Percentiles rank a stretch among this genome's conserved stretches.
Conservation (phyloP, 1,140 invertebrate species). For the Lasaia peninsularis region DNA sequence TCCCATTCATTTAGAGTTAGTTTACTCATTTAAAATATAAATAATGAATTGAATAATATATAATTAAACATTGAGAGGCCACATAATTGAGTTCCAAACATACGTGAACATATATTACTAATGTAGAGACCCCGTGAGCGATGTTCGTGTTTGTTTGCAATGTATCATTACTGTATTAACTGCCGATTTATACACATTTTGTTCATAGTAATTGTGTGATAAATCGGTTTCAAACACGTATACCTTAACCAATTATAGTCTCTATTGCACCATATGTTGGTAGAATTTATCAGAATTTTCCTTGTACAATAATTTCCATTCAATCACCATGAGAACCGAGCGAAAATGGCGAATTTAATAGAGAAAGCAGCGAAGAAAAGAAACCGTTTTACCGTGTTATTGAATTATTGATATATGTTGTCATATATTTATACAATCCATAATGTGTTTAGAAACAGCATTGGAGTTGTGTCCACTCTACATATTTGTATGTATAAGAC, state of each 20-base stretch:
- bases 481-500: no score
- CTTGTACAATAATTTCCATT: neutral
- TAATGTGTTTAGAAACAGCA: no score
- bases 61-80: no score
- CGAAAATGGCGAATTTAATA: constrained; percentile 20
- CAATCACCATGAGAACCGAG: constrained; percentile 44
- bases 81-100: no score
- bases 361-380: constrained; percentile 62
- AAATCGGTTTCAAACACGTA: neutral
- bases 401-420: neutral
- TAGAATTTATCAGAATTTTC: neutral
- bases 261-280: neutral
- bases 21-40: no score
- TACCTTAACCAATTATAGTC: neutral
- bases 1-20: no score
- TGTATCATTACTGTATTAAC: constrained; percentile 6
- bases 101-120: neutral
- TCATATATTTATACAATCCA: no score
- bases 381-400: constrained; percentile 30
- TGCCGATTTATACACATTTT: constrained; percentile 15
- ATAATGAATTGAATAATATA: no score
- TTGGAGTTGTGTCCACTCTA: no score
- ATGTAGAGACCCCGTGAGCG: neutral
- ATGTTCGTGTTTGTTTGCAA: neutral
- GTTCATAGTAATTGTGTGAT: constrained; percentile 11